Evolutionary conservation across 2,113 vertebrate genomes (phyloP), one percentile per base, ranked within the genome.

Genomic region (Scophthalmus maximus): DNA sequence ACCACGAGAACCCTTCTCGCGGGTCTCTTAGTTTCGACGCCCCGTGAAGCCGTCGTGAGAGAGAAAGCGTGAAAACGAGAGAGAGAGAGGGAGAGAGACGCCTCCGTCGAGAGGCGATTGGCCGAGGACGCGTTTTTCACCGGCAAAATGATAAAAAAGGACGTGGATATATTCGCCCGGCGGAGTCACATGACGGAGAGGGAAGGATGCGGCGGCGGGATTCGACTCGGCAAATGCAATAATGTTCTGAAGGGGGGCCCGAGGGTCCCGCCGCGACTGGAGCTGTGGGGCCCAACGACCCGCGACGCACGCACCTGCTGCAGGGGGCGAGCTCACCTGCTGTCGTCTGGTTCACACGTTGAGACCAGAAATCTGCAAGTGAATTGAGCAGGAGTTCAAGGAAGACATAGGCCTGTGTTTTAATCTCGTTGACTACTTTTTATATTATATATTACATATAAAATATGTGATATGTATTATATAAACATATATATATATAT

Each of bases 31-130:
- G 50, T 71, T 71, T 1, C 70, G 25, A 82, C 34, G 40, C 4
- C 27, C 5, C 58, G 0, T 69, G 73, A 90, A 90, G 0, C 67
- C 81, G 56, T 26, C 85, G 9, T 6, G 49, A 36, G 56, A 68
- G 79, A 68, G 81, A 76, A 66, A 76, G 78, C 34, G 26, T 22
- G 25, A 61, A 72, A 76, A 34, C 3, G 47, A 49, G 49, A 46
- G 5, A 15, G 75, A 18, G 59, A 4, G 30, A 30, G 62, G 9
- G 65, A 47, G 67, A 78, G 81, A 66, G 86, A 80, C 89, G 69
- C 92, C 78, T 70, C 73, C 53, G 14, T 12, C 26, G 36, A 42
- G 70, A 52, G 47, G 44, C 66, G 76, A 92, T 93, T 93, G 93
- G 92, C 81, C 57, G 63, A 75, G 4, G 59, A 34, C 34, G 61